Conservation (phyloP, 2,888 invertebrate genomes). For the Elmis aenea region DNA sequence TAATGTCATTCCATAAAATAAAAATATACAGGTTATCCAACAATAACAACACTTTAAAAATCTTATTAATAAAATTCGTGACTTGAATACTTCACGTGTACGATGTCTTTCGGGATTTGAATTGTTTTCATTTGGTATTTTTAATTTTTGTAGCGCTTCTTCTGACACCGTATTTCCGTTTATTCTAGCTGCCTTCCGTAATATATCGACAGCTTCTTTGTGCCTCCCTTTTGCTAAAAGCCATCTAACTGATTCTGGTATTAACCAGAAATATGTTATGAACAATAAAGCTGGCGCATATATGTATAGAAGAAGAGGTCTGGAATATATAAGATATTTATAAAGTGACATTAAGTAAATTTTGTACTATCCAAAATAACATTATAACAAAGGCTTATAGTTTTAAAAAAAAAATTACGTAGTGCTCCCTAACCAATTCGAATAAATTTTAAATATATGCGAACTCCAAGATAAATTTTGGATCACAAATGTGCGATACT, state of each 20-base stretch:
- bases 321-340: no score
- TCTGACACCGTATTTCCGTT: constrained; percentile 49
- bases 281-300: constrained; percentile 64
- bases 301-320: no score
- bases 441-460: no score
- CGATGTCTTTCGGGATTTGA: constrained; percentile 14
- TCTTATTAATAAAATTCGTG: constrained; percentile 51
- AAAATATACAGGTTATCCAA: constrained; percentile 74
- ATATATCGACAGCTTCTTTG: constrained; percentile 53
- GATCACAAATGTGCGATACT: no score
- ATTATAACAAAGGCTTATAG: no score
- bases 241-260: constrained; percentile 75
- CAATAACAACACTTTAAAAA: constrained; percentile 67
- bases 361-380: no score
- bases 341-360: no score
- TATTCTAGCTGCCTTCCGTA: constrained; percentile 58
- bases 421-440: no score
- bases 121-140: constrained; percentile 9
- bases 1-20: constrained; percentile 75
- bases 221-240: constrained; percentile 58
- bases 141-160: constrained; percentile 35
- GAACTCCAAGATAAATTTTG: no score
- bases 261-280: constrained; percentile 60
- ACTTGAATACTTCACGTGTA: constrained; percentile 48
- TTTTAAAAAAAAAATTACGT: no score